phyloP scores from a whole-genome alignment of 2,797 vertebrate species.

The Spizella passerina region DNA sequence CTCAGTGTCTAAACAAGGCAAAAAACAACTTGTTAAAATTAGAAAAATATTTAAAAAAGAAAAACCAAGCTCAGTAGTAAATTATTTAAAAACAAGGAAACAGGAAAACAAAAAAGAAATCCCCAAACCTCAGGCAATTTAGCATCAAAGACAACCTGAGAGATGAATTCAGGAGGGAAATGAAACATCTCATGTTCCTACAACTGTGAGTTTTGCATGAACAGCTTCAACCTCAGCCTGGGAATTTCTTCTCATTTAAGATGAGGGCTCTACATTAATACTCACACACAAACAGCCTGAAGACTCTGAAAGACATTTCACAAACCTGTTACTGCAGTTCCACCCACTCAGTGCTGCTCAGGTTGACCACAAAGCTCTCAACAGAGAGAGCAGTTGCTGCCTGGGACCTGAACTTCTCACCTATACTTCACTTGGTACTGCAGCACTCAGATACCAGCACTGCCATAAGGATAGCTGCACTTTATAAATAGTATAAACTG shows the following conservation, averaged over 20 bases:
- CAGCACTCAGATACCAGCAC: not conserved
- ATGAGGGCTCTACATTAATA: not conserved
- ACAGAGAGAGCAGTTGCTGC: not conserved
- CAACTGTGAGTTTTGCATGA: not conserved
- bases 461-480: not conserved
- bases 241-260: not conserved
- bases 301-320: not conserved
- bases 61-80: not conserved
- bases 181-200: not conserved
- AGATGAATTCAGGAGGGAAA: not conserved
- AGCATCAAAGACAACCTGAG: not conserved
- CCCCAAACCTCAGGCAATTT: not conserved
- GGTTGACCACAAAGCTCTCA: not conserved
- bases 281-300: not conserved
- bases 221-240: not conserved
- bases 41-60: not conserved
- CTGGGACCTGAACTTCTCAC: not conserved
- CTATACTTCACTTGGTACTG: fast-evolving
- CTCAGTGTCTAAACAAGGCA: constrained; percentile 87
- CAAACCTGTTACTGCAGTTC: not conserved
- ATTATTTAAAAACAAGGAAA: not conserved
- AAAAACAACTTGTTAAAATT: not conserved
- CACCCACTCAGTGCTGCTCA: fast-evolving
- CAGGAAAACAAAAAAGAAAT: not conserved
- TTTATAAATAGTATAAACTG: not conserved